Conservation (phyloP, 2,888 invertebrate genomes). For the Agrotis puta region DNA sequence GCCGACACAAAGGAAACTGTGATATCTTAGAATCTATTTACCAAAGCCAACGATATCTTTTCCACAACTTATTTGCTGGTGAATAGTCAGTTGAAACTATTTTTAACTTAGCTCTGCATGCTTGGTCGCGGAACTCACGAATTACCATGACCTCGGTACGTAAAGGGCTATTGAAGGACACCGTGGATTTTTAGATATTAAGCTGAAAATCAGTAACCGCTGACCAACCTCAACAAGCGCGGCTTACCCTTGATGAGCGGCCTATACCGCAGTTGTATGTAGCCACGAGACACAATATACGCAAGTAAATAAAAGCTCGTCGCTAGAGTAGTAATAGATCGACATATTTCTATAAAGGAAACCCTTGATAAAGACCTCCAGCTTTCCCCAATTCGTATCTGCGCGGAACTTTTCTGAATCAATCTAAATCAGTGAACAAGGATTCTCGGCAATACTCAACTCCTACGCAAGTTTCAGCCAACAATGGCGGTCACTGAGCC, state of each 20-base stretch:
- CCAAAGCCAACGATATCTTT: background rate
- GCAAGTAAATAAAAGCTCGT: background rate
- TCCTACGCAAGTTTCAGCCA: constrained; percentile 50
- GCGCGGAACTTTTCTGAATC: constrained; percentile 33
- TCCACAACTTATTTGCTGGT: background rate
- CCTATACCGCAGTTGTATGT: no score
- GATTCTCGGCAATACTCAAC: constrained; percentile 51
- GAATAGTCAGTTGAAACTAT: background rate
- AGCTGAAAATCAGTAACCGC: no score
- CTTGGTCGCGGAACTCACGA: no score
- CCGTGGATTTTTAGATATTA: no score
- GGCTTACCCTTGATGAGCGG: no score
- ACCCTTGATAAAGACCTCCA: background rate
- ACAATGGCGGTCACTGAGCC: constrained; percentile 48
- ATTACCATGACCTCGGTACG: no score
- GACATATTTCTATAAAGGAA: background rate
- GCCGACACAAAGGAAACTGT: background rate
- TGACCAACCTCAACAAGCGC: no score
- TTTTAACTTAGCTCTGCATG: no score
- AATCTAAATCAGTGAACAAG: constrained; percentile 49
- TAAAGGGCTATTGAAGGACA: no score
- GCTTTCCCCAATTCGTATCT: constrained; percentile 6
- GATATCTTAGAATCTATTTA: constrained; percentile 9
- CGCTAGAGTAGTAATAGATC: background rate
- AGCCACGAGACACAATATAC: no score